Percentiles rank a stretch among this genome's conserved stretches.
Evolutionary conservation across 1,140 invertebrate species (phyloP).

Genomic region (Steinernema feltiae): DNA sequence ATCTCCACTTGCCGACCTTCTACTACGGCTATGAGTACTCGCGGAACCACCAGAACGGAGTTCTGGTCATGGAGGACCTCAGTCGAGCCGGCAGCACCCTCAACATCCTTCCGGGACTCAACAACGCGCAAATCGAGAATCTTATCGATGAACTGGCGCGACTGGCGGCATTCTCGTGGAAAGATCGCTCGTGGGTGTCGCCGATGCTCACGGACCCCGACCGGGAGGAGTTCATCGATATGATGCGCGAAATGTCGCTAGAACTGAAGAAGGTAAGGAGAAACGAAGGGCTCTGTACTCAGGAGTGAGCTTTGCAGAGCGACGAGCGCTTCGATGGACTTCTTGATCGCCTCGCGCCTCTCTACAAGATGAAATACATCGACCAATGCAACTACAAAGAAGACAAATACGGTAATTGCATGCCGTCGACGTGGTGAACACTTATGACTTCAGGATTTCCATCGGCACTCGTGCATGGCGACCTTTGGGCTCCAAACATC

Average conservation of each 20-base stretch:
- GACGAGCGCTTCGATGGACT: neutral
- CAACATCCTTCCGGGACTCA: neutral
- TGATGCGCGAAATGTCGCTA: neutral
- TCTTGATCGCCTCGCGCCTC: neutral
- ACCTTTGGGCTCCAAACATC: constrained; percentile 6
- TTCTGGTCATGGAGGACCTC: neutral
- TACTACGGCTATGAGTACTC: constrained; percentile 3
- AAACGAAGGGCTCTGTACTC: neutral
- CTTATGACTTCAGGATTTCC: neutral
- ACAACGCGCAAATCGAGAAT: constrained; percentile 1
- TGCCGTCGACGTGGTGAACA: neutral
- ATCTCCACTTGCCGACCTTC: neutral
- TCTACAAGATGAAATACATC: neutral
- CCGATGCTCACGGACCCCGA: neutral
- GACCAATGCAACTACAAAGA: neutral
- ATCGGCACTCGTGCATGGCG: neutral
- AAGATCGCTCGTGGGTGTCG: neutral
- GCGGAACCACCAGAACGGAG: neutral
- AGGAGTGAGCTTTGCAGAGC: neutral
- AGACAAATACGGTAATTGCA: neutral
- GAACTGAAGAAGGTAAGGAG: neutral
- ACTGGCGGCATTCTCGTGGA: neutral
- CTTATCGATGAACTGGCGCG: constrained; percentile 5
- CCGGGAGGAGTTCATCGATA: neutral
- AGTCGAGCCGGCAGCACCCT: neutral